A percentile compares a stretch with the other conserved stretches of the same genome.
phyloP scores from a whole-genome alignment of 2,888 invertebrate species.

The Tetrapedia diversipes region DNA sequence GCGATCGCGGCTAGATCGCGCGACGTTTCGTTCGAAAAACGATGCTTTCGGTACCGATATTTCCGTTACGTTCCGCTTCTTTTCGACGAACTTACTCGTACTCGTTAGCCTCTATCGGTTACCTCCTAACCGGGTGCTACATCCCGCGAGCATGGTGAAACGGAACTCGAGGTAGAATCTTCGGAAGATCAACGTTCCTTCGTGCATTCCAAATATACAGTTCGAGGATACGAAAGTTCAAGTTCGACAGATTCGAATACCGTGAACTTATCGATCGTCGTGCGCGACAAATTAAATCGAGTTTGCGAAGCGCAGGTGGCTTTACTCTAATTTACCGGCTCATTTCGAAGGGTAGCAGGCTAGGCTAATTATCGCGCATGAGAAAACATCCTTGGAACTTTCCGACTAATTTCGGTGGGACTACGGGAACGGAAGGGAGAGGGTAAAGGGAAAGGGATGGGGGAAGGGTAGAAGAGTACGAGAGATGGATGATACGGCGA shows the following conservation, averaged over 20 bases:
- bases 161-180: no score
- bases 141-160: no score
- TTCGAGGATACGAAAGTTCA: no score
- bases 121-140: no score
- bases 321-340: constrained; percentile 56
- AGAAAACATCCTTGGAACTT: constrained; percentile 44
- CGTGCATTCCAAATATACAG: no score
- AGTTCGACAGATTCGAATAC: not conserved
- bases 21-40: constrained; percentile 39
- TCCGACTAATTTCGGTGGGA: constrained; percentile 28
- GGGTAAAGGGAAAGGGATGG: not conserved
- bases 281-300: constrained; percentile 21
- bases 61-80: not conserved
- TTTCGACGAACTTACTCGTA: not conserved
- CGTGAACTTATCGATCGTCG: not conserved
- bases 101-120: not conserved
- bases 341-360: constrained; percentile 28
- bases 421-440: constrained; percentile 1
- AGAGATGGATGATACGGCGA: constrained; percentile 5
- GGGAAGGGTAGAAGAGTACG: not conserved
- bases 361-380: constrained; percentile 45
- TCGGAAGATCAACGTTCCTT: not conserved
- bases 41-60: not conserved
- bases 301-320: constrained; percentile 57
- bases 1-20: constrained; percentile 62